Percentiles rank a stretch among this genome's conserved stretches.
Evolutionary conservation across 2,113 vertebrate species (phyloP).

Genomic region (Poicephalus meyeri): DNA sequence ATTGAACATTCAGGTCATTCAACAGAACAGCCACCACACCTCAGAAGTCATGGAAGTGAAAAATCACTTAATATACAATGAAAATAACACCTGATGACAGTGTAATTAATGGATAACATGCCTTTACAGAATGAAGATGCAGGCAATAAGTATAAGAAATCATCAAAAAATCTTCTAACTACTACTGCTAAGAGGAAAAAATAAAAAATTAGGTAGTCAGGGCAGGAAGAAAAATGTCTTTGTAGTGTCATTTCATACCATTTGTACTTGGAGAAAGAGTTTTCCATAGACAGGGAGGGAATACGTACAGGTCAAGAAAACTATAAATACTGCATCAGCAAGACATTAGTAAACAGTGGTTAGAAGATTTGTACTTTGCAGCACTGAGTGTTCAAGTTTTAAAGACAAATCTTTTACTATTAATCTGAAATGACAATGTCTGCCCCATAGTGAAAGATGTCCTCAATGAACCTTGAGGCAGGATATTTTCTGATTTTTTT

Average conservation of each 20-base stretch:
- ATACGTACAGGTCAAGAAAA: background rate
- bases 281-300: background rate
- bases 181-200: background rate
- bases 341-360: background rate
- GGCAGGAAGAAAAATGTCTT: background rate
- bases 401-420: background rate
- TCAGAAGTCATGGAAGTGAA: constrained; percentile 29
- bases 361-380: background rate
- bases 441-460: background rate
- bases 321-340: background rate
- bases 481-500: background rate
- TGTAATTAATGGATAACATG: constrained; percentile 58
- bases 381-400: background rate
- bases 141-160: background rate
- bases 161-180: background rate
- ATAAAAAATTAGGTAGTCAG: background rate
- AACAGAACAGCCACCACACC: background rate
- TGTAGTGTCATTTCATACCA: background rate
- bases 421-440: background rate
- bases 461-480: background rate
- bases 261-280: background rate
- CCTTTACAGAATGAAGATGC: constrained; percentile 20
- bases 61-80: constrained; percentile 41
- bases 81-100: constrained; percentile 42
- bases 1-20: constrained; percentile 46